Evolutionary conservation across 1,140 invertebrate species (phyloP), one percentile per base, ranked within the genome.

Genomic region (Lepidurus couesii): DNA sequence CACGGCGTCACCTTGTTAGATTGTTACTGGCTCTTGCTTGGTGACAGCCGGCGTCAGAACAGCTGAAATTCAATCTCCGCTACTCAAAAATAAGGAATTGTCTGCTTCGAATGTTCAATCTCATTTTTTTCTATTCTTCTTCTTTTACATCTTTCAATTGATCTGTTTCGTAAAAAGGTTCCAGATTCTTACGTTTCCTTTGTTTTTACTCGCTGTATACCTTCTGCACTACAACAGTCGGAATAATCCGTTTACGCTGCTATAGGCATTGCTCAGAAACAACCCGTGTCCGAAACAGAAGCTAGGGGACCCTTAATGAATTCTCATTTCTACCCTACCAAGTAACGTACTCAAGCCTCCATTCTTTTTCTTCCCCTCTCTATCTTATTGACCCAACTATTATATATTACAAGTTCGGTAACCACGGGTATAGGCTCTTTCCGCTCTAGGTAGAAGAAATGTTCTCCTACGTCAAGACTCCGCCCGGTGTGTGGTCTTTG

Each of bases 21-120:
- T 21, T 65, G 16, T 65, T 65, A 65, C 16, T 65, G 21, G 53
- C 53, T n/a, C 53, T 65, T 65, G 53, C 13, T 65, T 65, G 53
- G 53, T 65, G 53, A 65, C 53, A 65, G 53, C 53, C 53, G 53
- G 53, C 53, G 53, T 65, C 53, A 65, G 53, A 65, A 21, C 53
- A 16, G 53, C 9, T 21, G 13, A 16, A 65, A 65, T 13, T 65
- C 53, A 65, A 65, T 65, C 21, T 65, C 16, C 6, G 53, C 9
- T n/a, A 16, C 53, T 1, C 16, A 65, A 65, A 65, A 65, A 21
- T 7, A 65, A 9, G 21, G 53, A 65, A 16, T 65, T 65, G 53
- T 13, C 8, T 16, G 16, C 53, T 1, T 65, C 53, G 21, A 65
- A 65, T 13, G n/a, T 65, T 65, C 53, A 65, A 65, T 65, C 21